Evolutionary conservation across 92 coral and sea anemone species (phyloP).

Genomic region (Parazoanthus swiftii): DNA sequence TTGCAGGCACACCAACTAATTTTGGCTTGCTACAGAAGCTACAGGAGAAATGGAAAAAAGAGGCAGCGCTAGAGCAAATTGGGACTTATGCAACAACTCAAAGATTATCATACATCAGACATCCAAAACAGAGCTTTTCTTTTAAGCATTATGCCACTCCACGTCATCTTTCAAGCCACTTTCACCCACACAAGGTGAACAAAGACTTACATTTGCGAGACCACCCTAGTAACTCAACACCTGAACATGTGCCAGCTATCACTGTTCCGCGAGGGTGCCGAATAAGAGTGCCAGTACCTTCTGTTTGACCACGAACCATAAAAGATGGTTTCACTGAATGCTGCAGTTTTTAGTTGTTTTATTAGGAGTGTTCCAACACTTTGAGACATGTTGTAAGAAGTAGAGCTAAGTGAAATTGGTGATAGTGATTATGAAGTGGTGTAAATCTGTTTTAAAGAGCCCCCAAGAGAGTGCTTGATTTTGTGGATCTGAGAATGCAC

Average conservation of each 20-base stretch:
- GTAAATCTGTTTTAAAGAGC: no score
- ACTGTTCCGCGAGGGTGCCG: constrained; percentile 56
- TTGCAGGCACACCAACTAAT: constrained; percentile 90
- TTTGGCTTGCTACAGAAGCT: constrained; percentile 84
- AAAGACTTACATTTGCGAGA: constrained; percentile 82
- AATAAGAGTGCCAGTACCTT: constrained; percentile 21
- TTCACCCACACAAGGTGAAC: constrained; percentile 91
- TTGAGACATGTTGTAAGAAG: no score
- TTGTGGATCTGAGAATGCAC: no score
- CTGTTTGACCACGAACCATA: background rate
- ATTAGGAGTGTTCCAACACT: no score
- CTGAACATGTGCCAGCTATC: constrained; percentile 76
- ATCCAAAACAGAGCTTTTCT: constrained; percentile 68
- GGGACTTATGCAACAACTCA: constrained; percentile 80
- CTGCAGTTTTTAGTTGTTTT: no score
- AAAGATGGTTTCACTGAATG: no score
- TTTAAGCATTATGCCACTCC: constrained; percentile 73
- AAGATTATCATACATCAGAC: constrained; percentile 66
- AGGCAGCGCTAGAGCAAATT: constrained; percentile 73
- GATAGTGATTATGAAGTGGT: no score
- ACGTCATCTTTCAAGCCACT: constrained; percentile 79
- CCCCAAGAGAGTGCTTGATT: no score
- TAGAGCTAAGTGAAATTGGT: no score
- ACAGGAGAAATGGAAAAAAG: constrained; percentile 91
- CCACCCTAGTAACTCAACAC: constrained; percentile 62